Percentiles rank a stretch among this genome's conserved stretches.
Evolutionary conservation across 2,113 vertebrate genomes (phyloP).

Genomic region (Camelus bactrianus): DNA sequence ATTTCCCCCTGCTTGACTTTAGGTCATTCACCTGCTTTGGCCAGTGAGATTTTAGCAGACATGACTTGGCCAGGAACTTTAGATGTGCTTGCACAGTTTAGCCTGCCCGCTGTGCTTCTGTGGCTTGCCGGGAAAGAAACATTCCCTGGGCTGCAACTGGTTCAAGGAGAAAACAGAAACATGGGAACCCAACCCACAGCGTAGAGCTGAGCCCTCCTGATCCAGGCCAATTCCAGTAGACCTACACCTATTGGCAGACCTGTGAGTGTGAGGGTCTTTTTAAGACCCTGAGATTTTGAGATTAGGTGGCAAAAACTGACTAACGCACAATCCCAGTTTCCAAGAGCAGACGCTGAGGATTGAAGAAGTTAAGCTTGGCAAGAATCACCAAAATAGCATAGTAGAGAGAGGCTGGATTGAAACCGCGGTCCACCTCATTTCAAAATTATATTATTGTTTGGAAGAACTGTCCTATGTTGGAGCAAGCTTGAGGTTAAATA

Average conservation of each 20-base stretch:
- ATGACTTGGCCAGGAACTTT: neutral
- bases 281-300: neutral
- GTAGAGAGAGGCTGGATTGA: neutral
- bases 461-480: neutral
- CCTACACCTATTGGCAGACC: neutral
- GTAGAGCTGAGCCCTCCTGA: neutral
- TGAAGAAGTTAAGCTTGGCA: constrained; percentile 12
- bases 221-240: neutral
- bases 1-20: neutral
- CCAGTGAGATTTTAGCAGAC: neutral
- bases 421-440: neutral
- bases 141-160: neutral
- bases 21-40: neutral
- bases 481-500: neutral
- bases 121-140: neutral
- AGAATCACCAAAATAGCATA: neutral
- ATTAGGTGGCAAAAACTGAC: constrained; percentile 35
- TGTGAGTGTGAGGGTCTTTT: neutral
- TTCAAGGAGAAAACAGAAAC: neutral
- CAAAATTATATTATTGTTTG: constrained; percentile 3
- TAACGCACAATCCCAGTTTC: neutral
- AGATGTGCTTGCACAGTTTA: neutral
- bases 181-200: neutral
- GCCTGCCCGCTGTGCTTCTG: neutral
- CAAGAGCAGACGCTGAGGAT: neutral